Percentiles rank a stretch among this genome's conserved stretches.
phyloP scores from a whole-genome alignment of 2,888 invertebrate genomes.

The Himalopsyche anomala region DNA sequence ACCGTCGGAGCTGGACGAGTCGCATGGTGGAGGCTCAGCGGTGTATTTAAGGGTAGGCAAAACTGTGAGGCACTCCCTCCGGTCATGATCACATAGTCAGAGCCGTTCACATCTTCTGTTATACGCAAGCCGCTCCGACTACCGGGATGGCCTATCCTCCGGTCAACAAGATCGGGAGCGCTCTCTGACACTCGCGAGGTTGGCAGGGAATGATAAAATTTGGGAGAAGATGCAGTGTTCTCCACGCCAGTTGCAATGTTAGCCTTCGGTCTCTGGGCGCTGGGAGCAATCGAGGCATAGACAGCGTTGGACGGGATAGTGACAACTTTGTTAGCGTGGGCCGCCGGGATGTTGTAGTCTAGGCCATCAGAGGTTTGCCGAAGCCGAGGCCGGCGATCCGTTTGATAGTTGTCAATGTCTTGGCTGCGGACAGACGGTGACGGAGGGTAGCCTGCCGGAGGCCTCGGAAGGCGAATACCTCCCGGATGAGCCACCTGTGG shows the following conservation, averaged over 20 bases:
- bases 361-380: neutral
- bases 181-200: slow-evolving; percentile 76
- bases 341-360: slow-evolving; percentile 68
- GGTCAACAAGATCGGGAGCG: slow-evolving; percentile 46
- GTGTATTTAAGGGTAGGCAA: slow-evolving; percentile 72
- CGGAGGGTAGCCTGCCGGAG: slow-evolving; percentile 52
- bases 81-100: slow-evolving; percentile 91
- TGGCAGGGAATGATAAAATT: slow-evolving; percentile 74
- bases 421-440: slow-evolving; percentile 41
- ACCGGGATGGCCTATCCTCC: neutral
- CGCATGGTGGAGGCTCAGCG: slow-evolving; percentile 54
- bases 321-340: slow-evolving; percentile 74
- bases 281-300: slow-evolving; percentile 77
- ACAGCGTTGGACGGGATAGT: slow-evolving; percentile 75
- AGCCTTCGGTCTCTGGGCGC: slow-evolving; percentile 76
- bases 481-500: slow-evolving; percentile 70
- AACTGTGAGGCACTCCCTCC: slow-evolving; percentile 78
- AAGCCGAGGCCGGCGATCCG: neutral
- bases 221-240: slow-evolving; percentile 75
- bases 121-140: slow-evolving; percentile 71
- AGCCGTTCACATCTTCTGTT: slow-evolving; percentile 85
- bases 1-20: slow-evolving; percentile 66
- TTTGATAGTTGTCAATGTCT: slow-evolving; percentile 3
- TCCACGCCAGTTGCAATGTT: slow-evolving; percentile 78
- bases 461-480: neutral